Evolutionary conservation across 1,140 invertebrate genomes (phyloP).

Genomic region (Hydropsyche tenuis): DNA sequence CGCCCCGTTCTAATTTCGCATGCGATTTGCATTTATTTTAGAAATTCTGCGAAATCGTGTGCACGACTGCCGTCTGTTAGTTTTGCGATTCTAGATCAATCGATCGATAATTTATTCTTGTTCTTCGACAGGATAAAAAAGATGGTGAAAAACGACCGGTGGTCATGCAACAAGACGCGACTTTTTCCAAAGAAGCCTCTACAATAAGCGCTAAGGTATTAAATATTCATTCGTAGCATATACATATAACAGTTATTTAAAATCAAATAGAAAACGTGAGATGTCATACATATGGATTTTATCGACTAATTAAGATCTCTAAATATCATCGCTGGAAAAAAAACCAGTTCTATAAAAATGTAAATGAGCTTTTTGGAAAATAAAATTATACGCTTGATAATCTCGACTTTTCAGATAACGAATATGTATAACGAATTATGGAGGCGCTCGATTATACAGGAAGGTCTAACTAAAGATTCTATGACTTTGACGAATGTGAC

Average conservation of each 20-base stretch:
- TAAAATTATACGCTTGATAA: no score
- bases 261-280: no score
- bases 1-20: background rate
- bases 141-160: conserved; percentile 5
- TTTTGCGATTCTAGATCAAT: background rate
- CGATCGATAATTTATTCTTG: background rate
- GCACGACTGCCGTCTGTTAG: background rate
- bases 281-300: no score
- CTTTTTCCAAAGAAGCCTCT: conserved; percentile 23
- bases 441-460: conserved; percentile 60
- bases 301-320: no score
- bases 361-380: no score
- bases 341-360: no score
- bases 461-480: conserved; percentile 60
- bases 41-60: conserved; percentile 4
- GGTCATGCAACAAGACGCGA: conserved; percentile 34
- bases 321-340: no score
- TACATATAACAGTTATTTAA: no score
- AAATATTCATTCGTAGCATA: no score
- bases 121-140: background rate
- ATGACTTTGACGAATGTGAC: conserved; percentile 63
- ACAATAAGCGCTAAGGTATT: conserved; percentile 30
- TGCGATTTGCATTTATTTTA: conserved; percentile 9
- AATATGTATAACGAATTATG: conserved; percentile 66
- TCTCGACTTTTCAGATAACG: conserved; percentile 56